Percentiles rank a stretch among this genome's conserved stretches.
Evolutionary conservation across 2,888 invertebrate genomes (phyloP).

Genomic region (Leptinotarsa juncta): DNA sequence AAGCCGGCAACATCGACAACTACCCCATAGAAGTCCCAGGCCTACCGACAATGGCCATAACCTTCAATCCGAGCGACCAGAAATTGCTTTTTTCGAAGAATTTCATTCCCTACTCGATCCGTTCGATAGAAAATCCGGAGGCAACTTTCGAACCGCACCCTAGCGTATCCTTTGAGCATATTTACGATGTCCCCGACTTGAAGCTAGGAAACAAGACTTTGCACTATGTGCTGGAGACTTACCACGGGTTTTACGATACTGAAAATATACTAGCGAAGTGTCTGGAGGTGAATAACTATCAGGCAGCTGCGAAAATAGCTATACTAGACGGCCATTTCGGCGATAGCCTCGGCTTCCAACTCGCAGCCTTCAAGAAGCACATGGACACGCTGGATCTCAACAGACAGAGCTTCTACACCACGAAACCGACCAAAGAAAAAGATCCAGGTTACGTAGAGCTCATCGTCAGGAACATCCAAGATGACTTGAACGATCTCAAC

Average conservation of each 20-base stretch:
- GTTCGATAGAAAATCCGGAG: constrained; percentile 51
- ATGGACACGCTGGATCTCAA: constrained; percentile 57
- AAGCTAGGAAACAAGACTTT: constrained; percentile 61
- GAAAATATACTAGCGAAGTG: constrained; percentile 62
- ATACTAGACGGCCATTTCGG: constrained; percentile 63
- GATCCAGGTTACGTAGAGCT: constrained; percentile 54
- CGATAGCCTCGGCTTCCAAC: constrained; percentile 64
- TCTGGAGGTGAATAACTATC: constrained; percentile 61
- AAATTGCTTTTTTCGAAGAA: constrained; percentile 55
- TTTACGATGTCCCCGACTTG: constrained; percentile 50
- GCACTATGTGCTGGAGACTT: constrained; percentile 62
- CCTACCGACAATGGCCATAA: constrained; percentile 63
- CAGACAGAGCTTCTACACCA: constrained; percentile 52
- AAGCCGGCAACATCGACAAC: constrained; percentile 56
- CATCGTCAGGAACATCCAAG: constrained; percentile 53
- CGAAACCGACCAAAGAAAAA: constrained; percentile 53
- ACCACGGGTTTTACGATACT: constrained; percentile 63
- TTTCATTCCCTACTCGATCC: constrained; percentile 51
- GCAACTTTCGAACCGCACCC: constrained; percentile 25
- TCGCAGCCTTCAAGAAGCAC: constrained; percentile 61
- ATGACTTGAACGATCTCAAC: constrained; percentile 50
- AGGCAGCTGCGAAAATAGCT: constrained; percentile 64
- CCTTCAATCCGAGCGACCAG: constrained; percentile 60
- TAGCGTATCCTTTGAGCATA: constrained; percentile 47
- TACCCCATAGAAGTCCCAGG: constrained; percentile 64